Evolutionary conservation across 2,888 invertebrate species (phyloP).

Genomic region (Apodemia mormo): DNA sequence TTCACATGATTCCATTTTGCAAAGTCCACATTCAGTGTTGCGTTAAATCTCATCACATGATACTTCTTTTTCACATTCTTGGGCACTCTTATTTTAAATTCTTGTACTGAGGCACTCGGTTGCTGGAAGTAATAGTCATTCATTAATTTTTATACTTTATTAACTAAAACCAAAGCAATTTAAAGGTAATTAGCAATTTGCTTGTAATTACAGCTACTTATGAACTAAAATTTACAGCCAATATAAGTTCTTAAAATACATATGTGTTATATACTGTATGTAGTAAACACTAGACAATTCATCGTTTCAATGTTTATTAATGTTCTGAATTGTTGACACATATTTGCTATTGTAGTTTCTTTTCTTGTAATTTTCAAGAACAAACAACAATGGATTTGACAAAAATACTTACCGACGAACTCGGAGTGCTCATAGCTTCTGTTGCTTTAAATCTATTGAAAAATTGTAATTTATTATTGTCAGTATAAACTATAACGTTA

Average conservation of each 20-base stretch:
- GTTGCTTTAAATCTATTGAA: background rate
- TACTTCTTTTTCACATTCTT: slow-evolving; percentile 91
- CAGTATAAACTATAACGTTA: background rate
- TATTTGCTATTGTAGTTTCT: background rate
- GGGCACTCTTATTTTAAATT: slow-evolving; percentile 91
- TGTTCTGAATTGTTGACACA: background rate
- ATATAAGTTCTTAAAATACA: background rate
- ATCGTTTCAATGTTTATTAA: background rate
- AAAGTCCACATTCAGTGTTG: slow-evolving; percentile 92
- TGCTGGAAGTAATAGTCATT: slow-evolving; percentile 27
- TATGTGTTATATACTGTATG: background rate
- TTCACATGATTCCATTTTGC: slow-evolving; percentile 93
- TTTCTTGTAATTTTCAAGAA: background rate
- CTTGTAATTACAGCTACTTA: no score
- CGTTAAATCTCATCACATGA: slow-evolving; percentile 95
- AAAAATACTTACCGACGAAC: background rate
- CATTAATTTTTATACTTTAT: background rate
- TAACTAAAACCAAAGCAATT: background rate
- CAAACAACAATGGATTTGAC: background rate
- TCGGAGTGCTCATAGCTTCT: background rate
- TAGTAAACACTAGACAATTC: background rate
- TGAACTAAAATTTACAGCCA: background rate
- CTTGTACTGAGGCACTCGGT: slow-evolving; percentile 82
- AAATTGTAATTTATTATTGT: background rate
- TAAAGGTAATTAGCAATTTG: no score